phyloP scores from a whole-genome alignment of 2,797 vertebrate genomes.

The Sarcoramphus papa region DNA sequence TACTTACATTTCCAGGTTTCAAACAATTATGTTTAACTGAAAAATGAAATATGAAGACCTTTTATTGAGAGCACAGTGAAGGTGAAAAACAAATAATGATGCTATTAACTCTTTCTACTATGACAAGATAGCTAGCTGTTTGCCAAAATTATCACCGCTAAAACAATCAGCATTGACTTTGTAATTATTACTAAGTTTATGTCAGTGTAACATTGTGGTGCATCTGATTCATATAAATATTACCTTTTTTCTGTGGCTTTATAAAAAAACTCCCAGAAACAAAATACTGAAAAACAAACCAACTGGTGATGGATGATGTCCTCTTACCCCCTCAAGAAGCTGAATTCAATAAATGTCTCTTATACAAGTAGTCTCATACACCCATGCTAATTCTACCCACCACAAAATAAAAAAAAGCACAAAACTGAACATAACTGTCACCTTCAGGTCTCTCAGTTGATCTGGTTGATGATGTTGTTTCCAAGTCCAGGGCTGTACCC shows the following conservation, averaged over 20 bases:
- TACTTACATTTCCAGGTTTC: background rate
- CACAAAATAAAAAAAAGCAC: background rate
- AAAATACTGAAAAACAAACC: background rate
- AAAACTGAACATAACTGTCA: background rate
- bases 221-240: background rate
- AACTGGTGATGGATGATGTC: background rate
- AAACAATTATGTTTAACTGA: background rate
- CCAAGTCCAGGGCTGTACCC: background rate
- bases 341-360: background rate
- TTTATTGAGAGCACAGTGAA: background rate
- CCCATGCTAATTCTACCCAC: background rate
- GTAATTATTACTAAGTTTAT: background rate
- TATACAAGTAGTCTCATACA: background rate
- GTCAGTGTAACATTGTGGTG: background rate
- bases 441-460: rapidly evolving
- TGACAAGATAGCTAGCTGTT: background rate
- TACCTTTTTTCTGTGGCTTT: background rate
- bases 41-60: background rate
- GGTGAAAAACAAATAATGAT: background rate
- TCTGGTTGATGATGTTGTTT: background rate
- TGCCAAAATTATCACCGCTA: background rate
- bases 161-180: background rate
- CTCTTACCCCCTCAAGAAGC: background rate
- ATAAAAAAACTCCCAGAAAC: background rate
- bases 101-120: background rate